Evolutionary conservation across 2,888 invertebrate species (phyloP), one percentile per base, ranked within the genome.

Genomic region (Molorchus minor): DNA sequence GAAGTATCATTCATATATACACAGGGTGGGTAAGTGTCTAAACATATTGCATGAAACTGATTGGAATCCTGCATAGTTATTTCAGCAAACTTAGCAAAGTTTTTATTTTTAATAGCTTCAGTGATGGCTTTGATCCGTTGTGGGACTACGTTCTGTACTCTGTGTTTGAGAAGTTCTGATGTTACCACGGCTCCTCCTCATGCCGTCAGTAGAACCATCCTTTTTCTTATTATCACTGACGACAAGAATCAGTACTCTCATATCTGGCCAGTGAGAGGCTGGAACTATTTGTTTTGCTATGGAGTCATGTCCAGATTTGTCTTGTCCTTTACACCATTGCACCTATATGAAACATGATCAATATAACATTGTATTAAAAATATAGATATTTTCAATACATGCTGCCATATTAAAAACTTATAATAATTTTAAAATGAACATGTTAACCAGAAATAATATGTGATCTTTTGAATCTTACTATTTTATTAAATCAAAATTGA

Each of bases 31-130:
- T 87, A 95, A 0, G 98, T 93, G 78, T 98, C 98, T 61, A 95
- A 81, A 73, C 94, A 94, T 19, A 94, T 84, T 0, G 97, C 96
- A 84, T 99, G 99, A 74, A 99, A 90, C 78, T 97, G 94, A 84
- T 99, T 98, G 61, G 97, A 97, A 74, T 99, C 99, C 80, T 89
- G 89, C 93, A 99, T 99, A 0, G 96, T 96, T 16, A 98, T 84
- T 76, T 92, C 88, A n/a, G 94, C 96, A 83, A 98, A 96, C 36
- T 82, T 85, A 19, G 85, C 75, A 79, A 97, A 99, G 81, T 98
- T 86, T 71, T 83, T 88, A 0, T 84, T 77, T 54, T 81, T 69
- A 54, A 96, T 92, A 0, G 85, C 84, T 53, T 76, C 61, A 16
- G 64, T 82, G 72, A 92, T 88, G 49, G 81, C 78, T 21, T 83